Base-by-base conservation (phyloP, 2,888 invertebrate genomes). In the Eurytoma adleriae region DNA sequence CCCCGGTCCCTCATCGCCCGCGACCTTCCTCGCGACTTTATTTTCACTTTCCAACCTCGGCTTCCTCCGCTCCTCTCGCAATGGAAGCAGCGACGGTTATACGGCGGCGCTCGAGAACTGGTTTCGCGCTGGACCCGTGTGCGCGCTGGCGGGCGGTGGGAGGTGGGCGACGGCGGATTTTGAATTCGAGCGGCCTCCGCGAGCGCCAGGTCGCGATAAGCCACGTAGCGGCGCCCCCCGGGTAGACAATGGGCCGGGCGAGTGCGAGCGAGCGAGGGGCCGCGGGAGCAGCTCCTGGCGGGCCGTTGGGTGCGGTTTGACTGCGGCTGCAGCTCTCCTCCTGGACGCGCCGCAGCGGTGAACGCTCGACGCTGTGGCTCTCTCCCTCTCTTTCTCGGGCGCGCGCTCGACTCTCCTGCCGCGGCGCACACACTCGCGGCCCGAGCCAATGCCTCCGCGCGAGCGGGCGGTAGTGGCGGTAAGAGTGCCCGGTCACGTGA, bases 251-350 rank as follows among this genome's bases (percentile, higher is more conserved):
- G 66, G 50, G 59, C 16, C 3, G 40, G n/a, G 30, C 12, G 18
- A 0, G 16, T 14, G 14, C 18, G 50, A 16, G 20, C 13, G 56
- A 13, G 20, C 20, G 14, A 12, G 64, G 54, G 64, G 48, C 57
- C 30, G 48, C 59, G 24, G 16, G 30, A 61, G 62, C 72, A 81
- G 75, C 86, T 86, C 86, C 87, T 87, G 85, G 85, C 86, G 85
- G 86, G 85, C 85, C 86, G 86, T 86, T 88, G 90, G 90, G 90
- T 87, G 90, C 90, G 90, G 90, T 89, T 90, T 85, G 72, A 87
- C 88, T 86, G 84, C 56, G 1, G 69, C 48, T 24, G 50, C 57
- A n/a, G 18, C 52, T 72, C 70, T 16, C 40, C 18, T n/a, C n/a
- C 40, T 20, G 7, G 3, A 24, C 16, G 40, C 48, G 75, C 57